phyloP scores from a whole-genome alignment of 2,888 invertebrate species.

The Rambutsinella grinnellia region DNA sequence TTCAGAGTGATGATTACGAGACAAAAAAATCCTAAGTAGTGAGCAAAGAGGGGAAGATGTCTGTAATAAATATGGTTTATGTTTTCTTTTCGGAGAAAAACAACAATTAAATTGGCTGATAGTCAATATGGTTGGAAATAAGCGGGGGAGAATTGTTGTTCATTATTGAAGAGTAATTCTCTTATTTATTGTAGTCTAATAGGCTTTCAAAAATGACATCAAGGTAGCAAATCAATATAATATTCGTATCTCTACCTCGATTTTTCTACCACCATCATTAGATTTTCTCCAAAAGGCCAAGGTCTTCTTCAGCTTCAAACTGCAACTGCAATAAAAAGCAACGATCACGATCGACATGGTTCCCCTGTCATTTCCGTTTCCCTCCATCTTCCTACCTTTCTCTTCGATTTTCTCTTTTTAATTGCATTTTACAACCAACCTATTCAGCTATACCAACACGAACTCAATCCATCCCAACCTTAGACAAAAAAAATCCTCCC shows the following conservation, averaged over 20 bases:
- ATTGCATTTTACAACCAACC: constrained; percentile 13
- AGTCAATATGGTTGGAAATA: no score
- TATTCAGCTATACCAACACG: neutral
- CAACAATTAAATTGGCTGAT: no score
- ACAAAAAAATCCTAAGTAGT: no score
- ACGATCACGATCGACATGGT: neutral
- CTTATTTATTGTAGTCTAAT: neutral
- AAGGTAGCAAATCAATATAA: no score
- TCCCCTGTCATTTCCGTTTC: constrained; percentile 2
- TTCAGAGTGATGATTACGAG: no score
- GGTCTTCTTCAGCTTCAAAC: neutral
- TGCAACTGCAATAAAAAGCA: neutral
- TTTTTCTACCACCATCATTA: neutral
- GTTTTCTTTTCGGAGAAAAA: no score
- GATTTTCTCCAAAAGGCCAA: neutral
- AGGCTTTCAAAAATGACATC: no score
- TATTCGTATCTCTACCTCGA: no score
- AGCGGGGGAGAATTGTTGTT: no score
- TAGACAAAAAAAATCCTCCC: neutral
- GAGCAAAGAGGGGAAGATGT: no score
- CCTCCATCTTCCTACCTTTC: constrained; percentile 2
- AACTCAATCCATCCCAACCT: neutral
- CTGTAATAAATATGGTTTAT: no score
- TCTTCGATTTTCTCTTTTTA: constrained; percentile 36
- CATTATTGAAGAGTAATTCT: neutral